phyloP scores from a whole-genome alignment of 2,113 vertebrate genomes.

The Hemiscyllium ocellatum region DNA sequence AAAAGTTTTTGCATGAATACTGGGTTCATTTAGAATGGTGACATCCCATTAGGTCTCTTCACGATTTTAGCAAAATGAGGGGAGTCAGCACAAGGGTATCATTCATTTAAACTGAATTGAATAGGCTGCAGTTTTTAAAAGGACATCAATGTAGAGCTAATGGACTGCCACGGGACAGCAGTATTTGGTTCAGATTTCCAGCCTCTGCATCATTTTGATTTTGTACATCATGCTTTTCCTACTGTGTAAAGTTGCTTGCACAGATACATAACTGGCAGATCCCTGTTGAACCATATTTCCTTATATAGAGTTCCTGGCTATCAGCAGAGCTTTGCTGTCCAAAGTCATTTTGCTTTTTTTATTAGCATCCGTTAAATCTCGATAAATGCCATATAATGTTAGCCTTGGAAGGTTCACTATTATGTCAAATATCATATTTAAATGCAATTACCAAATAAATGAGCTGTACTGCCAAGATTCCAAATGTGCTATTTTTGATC shows the following conservation, averaged over 20 bases:
- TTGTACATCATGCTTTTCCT: not conserved
- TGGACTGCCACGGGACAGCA: not conserved
- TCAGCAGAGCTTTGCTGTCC: not conserved
- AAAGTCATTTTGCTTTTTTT: not conserved
- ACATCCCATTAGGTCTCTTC: not conserved
- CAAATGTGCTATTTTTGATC: constrained; percentile 20
- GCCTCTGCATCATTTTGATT: not conserved
- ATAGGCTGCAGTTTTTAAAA: not conserved
- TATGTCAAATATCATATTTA: not conserved
- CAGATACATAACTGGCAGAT: not conserved
- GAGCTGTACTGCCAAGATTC: not conserved
- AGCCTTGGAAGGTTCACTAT: not conserved
- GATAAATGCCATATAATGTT: not conserved
- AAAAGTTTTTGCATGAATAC: not conserved
- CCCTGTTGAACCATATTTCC: not conserved
- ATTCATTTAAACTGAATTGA: not conserved
- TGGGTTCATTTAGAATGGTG: not conserved
- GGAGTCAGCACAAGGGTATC: not conserved
- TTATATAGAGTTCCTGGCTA: not conserved
- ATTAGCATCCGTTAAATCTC: not conserved
- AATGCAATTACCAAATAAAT: not conserved
- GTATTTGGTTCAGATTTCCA: not conserved
- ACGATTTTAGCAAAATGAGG: not conserved
- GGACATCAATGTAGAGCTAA: not conserved
- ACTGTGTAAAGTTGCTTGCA: not conserved